These are phyloP conservation scores for Icerya purchasi DNA, from an alignment of 2,888 invertebrate genomes.

Conservation along the genomic window DNA sequence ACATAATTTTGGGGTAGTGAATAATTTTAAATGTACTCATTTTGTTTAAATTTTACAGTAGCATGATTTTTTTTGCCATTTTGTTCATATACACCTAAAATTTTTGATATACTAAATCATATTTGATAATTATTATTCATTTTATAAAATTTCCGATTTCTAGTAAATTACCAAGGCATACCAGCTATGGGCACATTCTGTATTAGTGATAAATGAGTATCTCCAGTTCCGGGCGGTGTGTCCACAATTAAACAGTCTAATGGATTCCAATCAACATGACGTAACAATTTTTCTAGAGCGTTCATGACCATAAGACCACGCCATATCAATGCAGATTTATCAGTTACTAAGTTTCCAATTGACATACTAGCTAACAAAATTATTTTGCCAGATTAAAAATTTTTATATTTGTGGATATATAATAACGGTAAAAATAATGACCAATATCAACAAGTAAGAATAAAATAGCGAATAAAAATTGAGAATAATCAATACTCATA, in stretches of 20 bases:
- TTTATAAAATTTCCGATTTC: not conserved
- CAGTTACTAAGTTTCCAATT: slow-evolving; percentile 77
- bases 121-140: not conserved
- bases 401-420: slow-evolving; percentile 2
- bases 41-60: too few relatives aligned
- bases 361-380: slow-evolving; percentile 46
- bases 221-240: slow-evolving; percentile 93
- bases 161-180: slow-evolving; percentile 20
- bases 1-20: too few relatives aligned
- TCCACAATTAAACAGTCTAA: slow-evolving; percentile 76
- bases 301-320: slow-evolving; percentile 93
- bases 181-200: slow-evolving; percentile 74
- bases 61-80: too few relatives aligned
- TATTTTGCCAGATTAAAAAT: not conserved
- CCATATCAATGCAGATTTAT: slow-evolving; percentile 76
- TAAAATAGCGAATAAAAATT: too few relatives aligned
- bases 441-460: too few relatives aligned
- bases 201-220: slow-evolving; percentile 73
- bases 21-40: too few relatives aligned
- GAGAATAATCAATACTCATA: too few relatives aligned
- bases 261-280: slow-evolving; percentile 72
- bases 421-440: slow-evolving; percentile 5
- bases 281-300: slow-evolving; percentile 61
- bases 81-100: not conserved
- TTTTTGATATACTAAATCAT: not conserved